phyloP scores from a whole-genome alignment of 2,888 invertebrate genomes.

The Diplolepis rosae region DNA sequence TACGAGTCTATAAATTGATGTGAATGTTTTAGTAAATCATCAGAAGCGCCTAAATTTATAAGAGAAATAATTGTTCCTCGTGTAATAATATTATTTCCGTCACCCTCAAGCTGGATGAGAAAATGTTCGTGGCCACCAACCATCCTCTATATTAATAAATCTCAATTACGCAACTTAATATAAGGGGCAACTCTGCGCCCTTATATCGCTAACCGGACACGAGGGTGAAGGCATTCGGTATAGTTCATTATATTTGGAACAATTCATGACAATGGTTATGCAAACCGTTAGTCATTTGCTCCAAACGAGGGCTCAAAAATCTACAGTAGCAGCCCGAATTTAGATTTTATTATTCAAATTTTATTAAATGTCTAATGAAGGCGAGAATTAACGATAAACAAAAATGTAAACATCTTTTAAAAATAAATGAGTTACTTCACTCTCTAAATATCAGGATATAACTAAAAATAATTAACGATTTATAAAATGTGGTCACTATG shows the following conservation, averaged over 20 bases:
- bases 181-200: conserved; percentile 63
- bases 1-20: background rate
- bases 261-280: conserved; percentile 57
- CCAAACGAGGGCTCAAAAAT: background rate
- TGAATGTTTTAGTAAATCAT: background rate
- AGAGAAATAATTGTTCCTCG: conserved; percentile 40
- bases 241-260: conserved; percentile 58
- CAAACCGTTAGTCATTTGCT: conserved; percentile 35
- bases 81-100: conserved; percentile 47
- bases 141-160: conserved; percentile 70
- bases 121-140: conserved; percentile 50
- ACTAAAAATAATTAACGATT: too few relatives aligned
- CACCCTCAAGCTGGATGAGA: conserved; percentile 41
- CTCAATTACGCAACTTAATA: conserved; percentile 72
- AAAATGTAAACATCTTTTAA: too few relatives aligned
- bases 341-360: too few relatives aligned
- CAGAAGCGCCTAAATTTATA: conserved; percentile 26
- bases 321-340: too few relatives aligned
- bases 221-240: conserved; percentile 63
- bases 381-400: too few relatives aligned
- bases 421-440: too few relatives aligned
- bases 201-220: conserved; percentile 55
- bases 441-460: too few relatives aligned
- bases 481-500: too few relatives aligned
- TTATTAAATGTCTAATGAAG: too few relatives aligned